Conservation (phyloP, 2,113 vertebrate genomes). For the Daboia siamensis region DNA sequence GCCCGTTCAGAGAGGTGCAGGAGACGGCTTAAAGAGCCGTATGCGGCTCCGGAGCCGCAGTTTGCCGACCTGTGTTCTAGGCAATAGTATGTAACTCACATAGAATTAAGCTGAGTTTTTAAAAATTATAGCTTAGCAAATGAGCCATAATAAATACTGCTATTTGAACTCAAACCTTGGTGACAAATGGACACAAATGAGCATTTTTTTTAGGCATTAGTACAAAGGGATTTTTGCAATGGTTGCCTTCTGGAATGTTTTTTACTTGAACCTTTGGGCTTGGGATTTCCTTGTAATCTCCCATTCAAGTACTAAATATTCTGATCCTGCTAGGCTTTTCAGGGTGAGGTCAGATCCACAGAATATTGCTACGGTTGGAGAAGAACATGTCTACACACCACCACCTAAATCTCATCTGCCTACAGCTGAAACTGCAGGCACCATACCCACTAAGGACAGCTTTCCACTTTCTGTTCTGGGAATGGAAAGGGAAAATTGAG, state of each 20-base stretch:
- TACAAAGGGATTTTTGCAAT: not conserved
- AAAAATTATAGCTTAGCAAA: not conserved
- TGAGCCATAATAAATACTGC: not conserved
- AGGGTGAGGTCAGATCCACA: not conserved
- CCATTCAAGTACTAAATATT: not conserved
- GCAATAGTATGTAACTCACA: not conserved
- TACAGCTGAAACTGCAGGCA: not conserved
- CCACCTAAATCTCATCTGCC: no score
- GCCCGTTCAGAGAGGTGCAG: no score
- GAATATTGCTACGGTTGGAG: not conserved
- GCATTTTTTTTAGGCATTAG: not conserved
- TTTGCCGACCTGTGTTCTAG: no score
- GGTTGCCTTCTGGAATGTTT: not conserved
- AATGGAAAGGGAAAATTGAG: not conserved
- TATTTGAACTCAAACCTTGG: not conserved
- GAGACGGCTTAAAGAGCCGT: no score
- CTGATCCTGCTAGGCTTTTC: not conserved
- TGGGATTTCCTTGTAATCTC: not conserved
- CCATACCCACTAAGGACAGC: not conserved
- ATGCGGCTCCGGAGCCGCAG: no score
- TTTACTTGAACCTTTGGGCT: not conserved
- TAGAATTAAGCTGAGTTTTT: not conserved
- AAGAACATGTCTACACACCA: no score
- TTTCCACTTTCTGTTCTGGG: accelerated
- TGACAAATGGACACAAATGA: not conserved